phyloP scores from a whole-genome alignment of 2,888 invertebrate genomes.

The Heliconius charithonia region DNA sequence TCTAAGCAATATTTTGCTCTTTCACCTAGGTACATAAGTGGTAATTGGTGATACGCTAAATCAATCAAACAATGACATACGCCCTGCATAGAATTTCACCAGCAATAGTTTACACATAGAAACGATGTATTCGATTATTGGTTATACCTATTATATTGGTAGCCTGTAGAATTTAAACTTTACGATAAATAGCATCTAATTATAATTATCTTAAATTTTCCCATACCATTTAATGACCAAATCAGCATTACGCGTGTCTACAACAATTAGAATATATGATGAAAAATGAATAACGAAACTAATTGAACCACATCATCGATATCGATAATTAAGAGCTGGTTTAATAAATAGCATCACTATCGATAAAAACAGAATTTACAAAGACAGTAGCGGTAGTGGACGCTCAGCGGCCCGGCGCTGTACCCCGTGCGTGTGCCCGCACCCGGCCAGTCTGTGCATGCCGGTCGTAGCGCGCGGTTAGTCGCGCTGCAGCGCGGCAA shows the following conservation, averaged over 20 bases:
- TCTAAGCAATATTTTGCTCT: too few species aligned
- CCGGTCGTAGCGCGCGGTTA: constrained; percentile 65
- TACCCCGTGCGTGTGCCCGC: background rate
- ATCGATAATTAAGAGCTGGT: constrained; percentile 65
- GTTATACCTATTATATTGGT: background rate
- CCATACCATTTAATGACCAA: constrained; percentile 29
- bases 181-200: constrained; percentile 25
- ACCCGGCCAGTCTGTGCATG: constrained; percentile 68
- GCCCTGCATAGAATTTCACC: background rate
- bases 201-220: constrained; percentile 35
- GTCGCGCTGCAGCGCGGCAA: constrained; percentile 72
- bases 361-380: constrained; percentile 52
- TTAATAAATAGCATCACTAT: constrained; percentile 64
- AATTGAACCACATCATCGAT: constrained; percentile 67
- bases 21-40: background rate
- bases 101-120: background rate
- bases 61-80: background rate
- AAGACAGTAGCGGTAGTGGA: constrained; percentile 46
- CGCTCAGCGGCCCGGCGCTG: constrained; percentile 31
- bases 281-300: constrained; percentile 34
- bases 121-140: background rate
- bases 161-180: constrained; percentile 8
- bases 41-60: background rate
- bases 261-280: constrained; percentile 43
- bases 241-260: constrained; percentile 32